Conservation (phyloP, 2,888 invertebrate species). For the Ashinkailepas kermadecensis region DNA sequence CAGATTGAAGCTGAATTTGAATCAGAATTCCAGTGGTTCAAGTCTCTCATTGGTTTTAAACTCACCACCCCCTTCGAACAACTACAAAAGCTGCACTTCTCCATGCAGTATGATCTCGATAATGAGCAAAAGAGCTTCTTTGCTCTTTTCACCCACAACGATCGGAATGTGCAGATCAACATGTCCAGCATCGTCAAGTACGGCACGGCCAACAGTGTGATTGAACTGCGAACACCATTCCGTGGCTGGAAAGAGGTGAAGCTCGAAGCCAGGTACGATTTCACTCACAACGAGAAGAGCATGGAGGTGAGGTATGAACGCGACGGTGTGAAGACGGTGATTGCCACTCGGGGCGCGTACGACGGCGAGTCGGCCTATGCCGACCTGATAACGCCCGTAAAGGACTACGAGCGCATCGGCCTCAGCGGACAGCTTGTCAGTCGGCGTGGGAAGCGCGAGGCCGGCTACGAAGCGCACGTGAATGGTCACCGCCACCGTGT, state of each 20-base stretch:
- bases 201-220: background rate
- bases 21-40: background rate
- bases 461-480: background rate
- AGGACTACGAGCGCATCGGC: constrained; percentile 9
- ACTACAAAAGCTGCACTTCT: background rate
- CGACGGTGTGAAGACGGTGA: background rate
- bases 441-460: background rate
- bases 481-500: constrained; percentile 7
- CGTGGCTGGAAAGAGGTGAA: background rate
- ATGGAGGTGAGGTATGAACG: background rate
- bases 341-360: background rate
- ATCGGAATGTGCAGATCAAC: background rate
- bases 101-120: background rate
- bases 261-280: background rate
- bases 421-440: background rate
- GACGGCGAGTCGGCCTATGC: background rate
- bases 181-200: background rate
- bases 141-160: background rate
- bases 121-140: background rate
- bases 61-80: background rate
- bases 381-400: background rate
- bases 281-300: background rate
- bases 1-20: background rate
- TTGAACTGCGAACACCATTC: background rate
- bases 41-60: background rate